Base-by-base conservation (phyloP, 2,797 vertebrate genomes). In the Pseudocheirus occidentalis region DNA sequence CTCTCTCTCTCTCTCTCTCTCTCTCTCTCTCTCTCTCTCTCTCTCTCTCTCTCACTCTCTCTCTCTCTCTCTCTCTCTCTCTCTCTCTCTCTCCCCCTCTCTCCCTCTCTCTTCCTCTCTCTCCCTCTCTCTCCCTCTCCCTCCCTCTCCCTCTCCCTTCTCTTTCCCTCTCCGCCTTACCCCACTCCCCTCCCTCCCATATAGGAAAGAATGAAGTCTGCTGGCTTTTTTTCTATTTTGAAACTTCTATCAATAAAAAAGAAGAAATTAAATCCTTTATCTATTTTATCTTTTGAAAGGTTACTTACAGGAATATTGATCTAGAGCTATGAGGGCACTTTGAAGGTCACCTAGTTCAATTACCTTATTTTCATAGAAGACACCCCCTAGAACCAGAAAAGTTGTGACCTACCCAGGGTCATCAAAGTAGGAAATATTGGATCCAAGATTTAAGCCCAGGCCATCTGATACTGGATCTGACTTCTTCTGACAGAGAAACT, bases 141-240 rank as follows among this genome's bases (percentile, higher is more conserved):
- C 3, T 0, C 34, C 31, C 13, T 31, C 34, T 1, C 13, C 29
- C 34, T 0, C 13, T 12, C 12, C 31, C 34, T 31, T 12, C 9
- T 59, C 28, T 31, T 28, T 62, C 58, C 29, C 59, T 62, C 29
- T 5, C 12, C 34, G 29, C 29, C 3, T 62, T n/a, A n/a, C n/a
- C 62, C 1, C 1, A n/a, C 11, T 14, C 29, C 66, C 24, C 18
- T 81, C 6, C 1, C 3, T 81, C 14, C 2, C 7, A 24, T 10
- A 46, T 46, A 40, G n/a, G 46, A 81, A 81, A 21, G n/a, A 81
- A 10, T 81, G n/a, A 81, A 81, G 18, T 46, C 66, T 73, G n/a
- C n/a, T 40, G n/a, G 3, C 40, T 40, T n/a, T n/a, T 66, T 16
- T 4, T 13, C 34, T n/a, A 66, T 66, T 66, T 40, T 24, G 66